Base-by-base conservation (phyloP, 2,888 invertebrate genomes). In the Eupithecia inturbata region DNA sequence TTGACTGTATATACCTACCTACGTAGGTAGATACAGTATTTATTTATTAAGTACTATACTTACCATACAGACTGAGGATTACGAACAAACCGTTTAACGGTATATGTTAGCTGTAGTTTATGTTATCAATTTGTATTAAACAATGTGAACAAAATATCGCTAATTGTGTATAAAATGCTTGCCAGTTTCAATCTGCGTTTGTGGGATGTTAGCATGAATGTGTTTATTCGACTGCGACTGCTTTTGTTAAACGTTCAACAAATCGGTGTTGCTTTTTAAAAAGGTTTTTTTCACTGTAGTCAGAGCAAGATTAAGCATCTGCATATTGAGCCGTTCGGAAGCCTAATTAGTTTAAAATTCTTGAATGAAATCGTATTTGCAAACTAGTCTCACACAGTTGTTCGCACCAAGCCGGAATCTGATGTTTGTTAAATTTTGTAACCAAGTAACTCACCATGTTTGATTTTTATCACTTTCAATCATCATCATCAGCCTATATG, bases 151-250 rank as follows among this genome's bases (percentile, higher is more conserved):
- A n/a, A n/a, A n/a, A n/a, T n/a, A n/a, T n/a, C n/a, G 41, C 41
- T 41, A n/a, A 19, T 45, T n/a, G 28, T 36, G 62, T 57, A 66
- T 45, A 71, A 71, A 68, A 64, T 62, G 26, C 2, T 62, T 33
- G 70, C 71, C 70, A 19, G 68, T 66, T 62, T 39, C 33, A 71
- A 76, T 76, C 60, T 57, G 31, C 33, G 64, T 67, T 74, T 71
- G 68, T 71, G 49, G 62, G 19, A 72, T 70, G 62, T 19, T 49
- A 57, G 39, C 68, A 63, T 68, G 31, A 22, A 57, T 66, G 41
- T 53, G 7, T 45, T 64, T n/a, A 71, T 72, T 75, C 31, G 41
- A 57, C 53, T 71, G 71, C 36, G 39, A 67, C 64, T 57, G 33
- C 36, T 62, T 67, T 72, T 62, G 22, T 64, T 26, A 6, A 64